Conservation (phyloP, 2,888 invertebrate species). For the Mesodorylaimus sp. region DNA sequence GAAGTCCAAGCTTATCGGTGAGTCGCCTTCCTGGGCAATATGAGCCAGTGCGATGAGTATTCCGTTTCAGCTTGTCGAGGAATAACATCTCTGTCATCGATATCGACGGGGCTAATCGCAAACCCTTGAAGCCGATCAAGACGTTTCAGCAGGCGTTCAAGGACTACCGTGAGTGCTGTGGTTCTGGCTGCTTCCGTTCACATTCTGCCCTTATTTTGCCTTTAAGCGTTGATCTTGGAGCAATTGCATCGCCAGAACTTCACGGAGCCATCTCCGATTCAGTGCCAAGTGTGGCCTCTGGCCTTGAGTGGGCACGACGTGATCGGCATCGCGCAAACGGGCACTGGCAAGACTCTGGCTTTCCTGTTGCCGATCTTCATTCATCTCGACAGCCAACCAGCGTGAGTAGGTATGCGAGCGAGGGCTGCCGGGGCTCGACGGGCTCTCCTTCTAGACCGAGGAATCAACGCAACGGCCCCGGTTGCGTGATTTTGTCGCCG, state of each 20-base stretch:
- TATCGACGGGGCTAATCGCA: conserved; percentile 20
- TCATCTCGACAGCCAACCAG: conserved; percentile 65
- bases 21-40: not conserved
- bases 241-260: conserved; percentile 66
- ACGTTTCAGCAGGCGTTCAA: conserved; percentile 65
- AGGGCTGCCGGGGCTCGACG: not conserved
- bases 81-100: conserved; percentile 46
- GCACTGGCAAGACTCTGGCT: conserved; percentile 61
- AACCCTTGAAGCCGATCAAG: conserved; percentile 55
- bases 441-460: conserved; percentile 3
- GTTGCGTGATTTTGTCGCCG: conserved; percentile 69
- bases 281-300: conserved; percentile 76
- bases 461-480: conserved; percentile 45
- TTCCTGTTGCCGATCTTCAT: conserved; percentile 78
- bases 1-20: conserved; percentile 45
- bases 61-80: conserved; percentile 26
- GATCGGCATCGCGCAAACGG: conserved; percentile 87
- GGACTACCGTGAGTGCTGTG: conserved; percentile 53
- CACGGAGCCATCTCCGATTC: conserved; percentile 62
- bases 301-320: conserved; percentile 67
- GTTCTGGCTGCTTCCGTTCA: not conserved
- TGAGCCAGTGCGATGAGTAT: not conserved
- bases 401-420: conserved; percentile 13
- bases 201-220: conserved; percentile 10
- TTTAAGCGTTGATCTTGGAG: conserved; percentile 50